phyloP scores from a whole-genome alignment of 2,113 vertebrate species.

The Pterocles burchelli region DNA sequence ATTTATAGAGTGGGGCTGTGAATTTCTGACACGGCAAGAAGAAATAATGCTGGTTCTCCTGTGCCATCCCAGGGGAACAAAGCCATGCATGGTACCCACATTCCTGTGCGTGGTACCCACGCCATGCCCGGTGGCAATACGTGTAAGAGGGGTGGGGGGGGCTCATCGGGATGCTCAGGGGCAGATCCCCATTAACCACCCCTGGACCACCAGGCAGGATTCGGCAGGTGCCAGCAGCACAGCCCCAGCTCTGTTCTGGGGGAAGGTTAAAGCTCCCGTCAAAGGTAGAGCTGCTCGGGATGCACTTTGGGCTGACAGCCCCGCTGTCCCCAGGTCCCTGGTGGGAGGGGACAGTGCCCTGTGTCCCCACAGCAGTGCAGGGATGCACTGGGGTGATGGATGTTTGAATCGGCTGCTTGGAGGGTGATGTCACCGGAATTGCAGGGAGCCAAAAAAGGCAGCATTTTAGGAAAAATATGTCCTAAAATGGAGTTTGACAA shows the following conservation, averaged over 20 bases:
- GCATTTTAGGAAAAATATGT: background rate
- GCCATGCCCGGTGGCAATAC: rapidly evolving
- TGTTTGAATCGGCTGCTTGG: background rate
- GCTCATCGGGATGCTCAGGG: too few relatives aligned
- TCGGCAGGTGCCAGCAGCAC: rapidly evolving
- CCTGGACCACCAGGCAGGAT: background rate
- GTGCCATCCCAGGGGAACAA: background rate
- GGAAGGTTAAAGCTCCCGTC: background rate
- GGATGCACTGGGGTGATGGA: background rate
- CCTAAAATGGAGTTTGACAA: slow-evolving; percentile 51
- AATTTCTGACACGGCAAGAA: background rate
- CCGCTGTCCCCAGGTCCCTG: rapidly evolving
- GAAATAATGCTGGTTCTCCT: rapidly evolving
- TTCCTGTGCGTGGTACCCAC: too few relatives aligned
- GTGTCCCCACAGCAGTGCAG: background rate
- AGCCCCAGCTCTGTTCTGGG: background rate
- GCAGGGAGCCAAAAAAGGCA: slow-evolving; percentile 24
- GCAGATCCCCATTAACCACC: too few relatives aligned
- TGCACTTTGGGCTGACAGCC: rapidly evolving
- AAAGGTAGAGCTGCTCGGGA: rapidly evolving
- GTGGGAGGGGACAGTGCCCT: rapidly evolving
- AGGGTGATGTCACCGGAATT: slow-evolving; percentile 31
- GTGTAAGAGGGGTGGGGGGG: background rate
- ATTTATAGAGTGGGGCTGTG: background rate
- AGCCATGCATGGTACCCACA: too few relatives aligned